phyloP scores from a whole-genome alignment of 2,888 invertebrate species.

The Ophion ventricosus region DNA sequence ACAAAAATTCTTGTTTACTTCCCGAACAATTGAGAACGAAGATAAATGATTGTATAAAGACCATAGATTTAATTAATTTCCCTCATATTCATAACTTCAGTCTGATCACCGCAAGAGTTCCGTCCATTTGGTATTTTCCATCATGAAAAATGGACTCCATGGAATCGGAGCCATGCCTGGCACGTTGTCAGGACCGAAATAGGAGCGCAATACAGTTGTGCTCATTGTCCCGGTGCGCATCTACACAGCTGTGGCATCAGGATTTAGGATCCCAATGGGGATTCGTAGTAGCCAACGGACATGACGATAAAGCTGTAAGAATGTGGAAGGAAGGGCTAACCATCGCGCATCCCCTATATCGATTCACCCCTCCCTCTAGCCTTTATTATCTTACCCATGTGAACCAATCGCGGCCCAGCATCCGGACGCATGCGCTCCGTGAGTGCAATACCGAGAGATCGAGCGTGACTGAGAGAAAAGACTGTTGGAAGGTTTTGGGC shows the following conservation, averaged over 20 bases:
- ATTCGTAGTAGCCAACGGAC: conserved; percentile 47
- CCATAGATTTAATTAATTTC: too few species aligned
- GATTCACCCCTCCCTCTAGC: conserved; percentile 73
- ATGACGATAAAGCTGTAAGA: conserved; percentile 49
- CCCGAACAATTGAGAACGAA: too few species aligned
- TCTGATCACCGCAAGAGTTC: background rate
- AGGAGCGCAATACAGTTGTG: conserved; percentile 50
- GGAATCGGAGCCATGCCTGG: conserved; percentile 46
- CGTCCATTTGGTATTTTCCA: conserved; percentile 9
- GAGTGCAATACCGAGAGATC: conserved; percentile 33
- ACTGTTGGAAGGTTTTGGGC: background rate
- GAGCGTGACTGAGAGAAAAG: background rate
- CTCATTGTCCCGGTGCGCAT: conserved; percentile 3
- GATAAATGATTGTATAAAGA: too few species aligned
- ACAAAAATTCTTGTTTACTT: too few species aligned
- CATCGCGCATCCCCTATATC: conserved; percentile 73
- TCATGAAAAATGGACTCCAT: conserved; percentile 19
- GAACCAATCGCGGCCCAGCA: conserved; percentile 81
- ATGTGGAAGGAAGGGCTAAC: conserved; percentile 41
- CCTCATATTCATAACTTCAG: too few species aligned
- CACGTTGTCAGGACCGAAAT: background rate
- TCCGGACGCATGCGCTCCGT: conserved; percentile 78
- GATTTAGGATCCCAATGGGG: conserved; percentile 38
- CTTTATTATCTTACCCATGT: conserved; percentile 70
- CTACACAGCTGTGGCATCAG: conserved; percentile 4